Conservation (phyloP, 30 jellyfish, hydroid and myxozoan species). For the Euphysa ruthae region DNA sequence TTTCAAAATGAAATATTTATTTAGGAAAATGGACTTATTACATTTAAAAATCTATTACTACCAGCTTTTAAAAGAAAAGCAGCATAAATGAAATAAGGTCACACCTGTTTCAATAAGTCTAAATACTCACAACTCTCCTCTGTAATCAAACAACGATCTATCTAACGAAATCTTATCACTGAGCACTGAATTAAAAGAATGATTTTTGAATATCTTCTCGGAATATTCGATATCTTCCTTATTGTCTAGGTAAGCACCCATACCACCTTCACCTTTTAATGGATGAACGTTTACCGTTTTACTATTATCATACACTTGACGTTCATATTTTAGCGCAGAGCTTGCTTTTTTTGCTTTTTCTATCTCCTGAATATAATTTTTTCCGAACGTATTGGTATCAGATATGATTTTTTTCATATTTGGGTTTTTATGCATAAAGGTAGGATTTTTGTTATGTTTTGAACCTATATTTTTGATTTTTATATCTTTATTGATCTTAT, state of each 20-base stretch:
- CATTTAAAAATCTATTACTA: not conserved
- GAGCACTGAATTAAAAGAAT: conserved; percentile 79
- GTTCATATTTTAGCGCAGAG: conserved; percentile 20
- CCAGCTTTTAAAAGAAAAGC: not conserved
- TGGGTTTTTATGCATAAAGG: conserved; percentile 65
- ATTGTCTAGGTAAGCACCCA: conserved; percentile 57
- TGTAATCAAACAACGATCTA: conserved; percentile 65
- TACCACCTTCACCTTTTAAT: conserved; percentile 87
- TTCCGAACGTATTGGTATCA: no score
- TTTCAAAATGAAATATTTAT: no score
- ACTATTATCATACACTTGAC: conserved; percentile 79
- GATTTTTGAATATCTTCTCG: conserved; percentile 70
- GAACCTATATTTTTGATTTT: no score
- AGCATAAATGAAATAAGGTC: no score
- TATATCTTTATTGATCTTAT: no score
- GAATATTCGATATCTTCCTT: conserved; percentile 68
- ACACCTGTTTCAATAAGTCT: no score
- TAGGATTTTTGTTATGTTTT: conserved; percentile 31
- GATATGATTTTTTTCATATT: no score
- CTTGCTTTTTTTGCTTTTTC: not conserved
- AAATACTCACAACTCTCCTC: conserved; percentile 75
- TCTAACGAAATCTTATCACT: conserved; percentile 88
- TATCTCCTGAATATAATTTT: not conserved
- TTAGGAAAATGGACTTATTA: not conserved
- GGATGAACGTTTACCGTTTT: conserved; percentile 51